Conservation (phyloP, 2,797 vertebrate genomes). For the Triplophysa bombifrons region DNA sequence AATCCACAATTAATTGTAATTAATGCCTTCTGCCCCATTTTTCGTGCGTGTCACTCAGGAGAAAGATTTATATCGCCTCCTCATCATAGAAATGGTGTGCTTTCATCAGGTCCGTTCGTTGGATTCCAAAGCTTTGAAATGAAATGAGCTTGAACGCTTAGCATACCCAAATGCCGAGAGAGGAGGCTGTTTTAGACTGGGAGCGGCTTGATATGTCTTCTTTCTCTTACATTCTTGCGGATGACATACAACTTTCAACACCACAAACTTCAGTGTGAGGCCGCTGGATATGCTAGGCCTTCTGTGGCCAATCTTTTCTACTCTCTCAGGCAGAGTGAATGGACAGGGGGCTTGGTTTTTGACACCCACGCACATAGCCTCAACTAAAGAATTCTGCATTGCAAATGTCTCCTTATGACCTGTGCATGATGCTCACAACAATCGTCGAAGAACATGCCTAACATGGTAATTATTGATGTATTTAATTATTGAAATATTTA, state of each 20-base stretch:
- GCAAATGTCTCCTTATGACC: slow-evolving; percentile 58
- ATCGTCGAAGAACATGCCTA: slow-evolving; percentile 10
- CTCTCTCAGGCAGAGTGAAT: slow-evolving; percentile 47
- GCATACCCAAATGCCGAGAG: slow-evolving; percentile 59
- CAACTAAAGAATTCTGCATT: slow-evolving; percentile 61
- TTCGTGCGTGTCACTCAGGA: slow-evolving; percentile 23
- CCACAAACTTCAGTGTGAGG: slow-evolving; percentile 53
- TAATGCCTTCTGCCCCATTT: slow-evolving; percentile 40
- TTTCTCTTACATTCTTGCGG: slow-evolving; percentile 57
- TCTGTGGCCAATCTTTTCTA: slow-evolving; percentile 60
- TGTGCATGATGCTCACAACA: slow-evolving; percentile 39
- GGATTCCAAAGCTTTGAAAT: slow-evolving; percentile 58
- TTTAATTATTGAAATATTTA: slow-evolving; percentile 50
- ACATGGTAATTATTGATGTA: slow-evolving; percentile 16
- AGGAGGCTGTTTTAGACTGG: slow-evolving; percentile 58
- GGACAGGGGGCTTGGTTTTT: slow-evolving; percentile 61
- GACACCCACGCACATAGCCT: slow-evolving; percentile 64
- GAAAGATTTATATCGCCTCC: slow-evolving; percentile 31
- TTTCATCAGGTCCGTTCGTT: slow-evolving; percentile 64
- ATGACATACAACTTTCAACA: slow-evolving; percentile 67
- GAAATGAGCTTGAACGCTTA: slow-evolving; percentile 68
- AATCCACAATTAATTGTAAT: slow-evolving; percentile 6
- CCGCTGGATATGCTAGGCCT: slow-evolving; percentile 34
- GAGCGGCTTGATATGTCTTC: slow-evolving; percentile 59
- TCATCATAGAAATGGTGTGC: slow-evolving; percentile 48